Conservation (phyloP, 2,797 vertebrate genomes). For the Florisuga fusca region DNA sequence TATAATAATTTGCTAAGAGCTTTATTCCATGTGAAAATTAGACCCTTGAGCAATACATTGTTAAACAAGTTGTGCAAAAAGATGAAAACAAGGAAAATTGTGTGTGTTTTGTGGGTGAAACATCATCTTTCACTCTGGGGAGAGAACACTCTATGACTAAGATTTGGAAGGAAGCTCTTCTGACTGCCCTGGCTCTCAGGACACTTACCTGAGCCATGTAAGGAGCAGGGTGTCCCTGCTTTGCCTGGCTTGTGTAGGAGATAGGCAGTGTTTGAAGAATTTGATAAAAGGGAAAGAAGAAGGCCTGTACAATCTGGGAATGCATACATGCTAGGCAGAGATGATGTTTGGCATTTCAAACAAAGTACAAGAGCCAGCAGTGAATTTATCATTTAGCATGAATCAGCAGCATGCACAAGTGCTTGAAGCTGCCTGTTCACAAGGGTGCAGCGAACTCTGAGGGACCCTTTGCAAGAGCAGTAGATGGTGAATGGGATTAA, state of each 20-base stretch:
- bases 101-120: neutral
- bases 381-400: neutral
- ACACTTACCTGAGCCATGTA: neutral
- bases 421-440: neutral
- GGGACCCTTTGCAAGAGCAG: neutral
- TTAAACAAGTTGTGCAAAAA: neutral
- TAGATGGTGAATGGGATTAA: neutral
- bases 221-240: neutral
- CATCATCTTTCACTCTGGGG: neutral
- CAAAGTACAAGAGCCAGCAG: neutral
- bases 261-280: neutral
- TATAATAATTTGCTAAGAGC: neutral
- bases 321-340: neutral
- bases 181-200: neutral
- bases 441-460: neutral
- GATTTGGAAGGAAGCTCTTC: neutral
- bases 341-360: neutral
- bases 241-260: neutral
- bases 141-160: neutral
- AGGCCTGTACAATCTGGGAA: neutral
- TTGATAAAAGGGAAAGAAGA: neutral
- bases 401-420: fast-evolving
- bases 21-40: neutral
- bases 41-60: neutral
- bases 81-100: neutral